Evolutionary conservation across 2,797 vertebrate species (phyloP).

Genomic region (Myotis planiceps): DNA sequence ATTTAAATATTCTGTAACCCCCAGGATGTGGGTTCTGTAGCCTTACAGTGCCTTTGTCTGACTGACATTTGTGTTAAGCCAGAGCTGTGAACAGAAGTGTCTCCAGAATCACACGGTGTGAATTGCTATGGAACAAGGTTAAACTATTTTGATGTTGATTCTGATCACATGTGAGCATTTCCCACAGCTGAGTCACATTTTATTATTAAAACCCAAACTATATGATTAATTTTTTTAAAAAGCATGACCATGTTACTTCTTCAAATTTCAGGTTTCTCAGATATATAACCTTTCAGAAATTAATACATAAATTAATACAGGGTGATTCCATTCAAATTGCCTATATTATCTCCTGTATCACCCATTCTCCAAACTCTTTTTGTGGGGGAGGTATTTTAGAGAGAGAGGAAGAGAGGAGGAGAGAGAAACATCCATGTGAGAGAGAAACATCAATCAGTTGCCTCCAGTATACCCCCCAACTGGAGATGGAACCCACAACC

Average conservation of each 20-base stretch:
- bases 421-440: neutral
- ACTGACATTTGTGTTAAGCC: neutral
- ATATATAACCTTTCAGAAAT: neutral
- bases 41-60: neutral
- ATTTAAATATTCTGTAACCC: neutral
- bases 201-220: conserved; percentile 8
- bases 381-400: neutral
- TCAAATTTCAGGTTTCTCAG: neutral
- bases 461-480: neutral
- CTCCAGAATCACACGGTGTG: neutral
- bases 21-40: neutral
- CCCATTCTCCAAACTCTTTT: neutral
- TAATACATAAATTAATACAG: neutral
- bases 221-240: neutral
- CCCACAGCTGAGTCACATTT: neutral
- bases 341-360: neutral
- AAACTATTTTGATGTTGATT: neutral
- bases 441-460: neutral
- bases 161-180: neutral
- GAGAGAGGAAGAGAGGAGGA: neutral
- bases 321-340: neutral
- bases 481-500: neutral
- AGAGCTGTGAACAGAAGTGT: neutral
- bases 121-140: neutral
- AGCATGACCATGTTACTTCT: neutral